These are phyloP conservation scores for Stenotaenia linearis DNA, from an alignment of 2,888 invertebrate species.

Conservation along the genomic window DNA sequence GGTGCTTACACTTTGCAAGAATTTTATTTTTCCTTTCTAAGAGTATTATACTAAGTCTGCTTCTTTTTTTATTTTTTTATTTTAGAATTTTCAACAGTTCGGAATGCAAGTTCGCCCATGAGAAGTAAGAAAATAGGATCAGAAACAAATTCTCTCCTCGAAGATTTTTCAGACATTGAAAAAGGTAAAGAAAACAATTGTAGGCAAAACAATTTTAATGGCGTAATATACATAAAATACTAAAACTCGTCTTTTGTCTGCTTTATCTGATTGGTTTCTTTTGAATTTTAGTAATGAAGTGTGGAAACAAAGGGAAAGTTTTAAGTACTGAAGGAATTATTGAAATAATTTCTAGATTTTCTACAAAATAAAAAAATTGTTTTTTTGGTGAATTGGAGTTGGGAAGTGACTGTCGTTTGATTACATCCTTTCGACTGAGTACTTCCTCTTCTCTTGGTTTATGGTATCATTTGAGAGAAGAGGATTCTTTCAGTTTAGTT, in stretches of 20 bases:
- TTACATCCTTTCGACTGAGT: not conserved
- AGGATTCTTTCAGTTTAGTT: not conserved
- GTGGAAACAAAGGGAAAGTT: no score
- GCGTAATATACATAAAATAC: not conserved
- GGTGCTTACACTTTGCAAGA: not conserved
- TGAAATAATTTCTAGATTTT: no score
- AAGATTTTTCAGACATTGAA: not conserved
- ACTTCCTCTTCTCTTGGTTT: not conserved
- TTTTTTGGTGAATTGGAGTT: no score
- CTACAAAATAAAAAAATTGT: no score
- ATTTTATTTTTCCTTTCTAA: not conserved
- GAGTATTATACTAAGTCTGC: not conserved
- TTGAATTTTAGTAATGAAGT: not conserved
- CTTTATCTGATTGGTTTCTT: not conserved
- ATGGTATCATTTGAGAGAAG: not conserved
- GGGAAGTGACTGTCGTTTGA: not conserved
- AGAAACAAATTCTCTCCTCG: not conserved
- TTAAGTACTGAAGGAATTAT: no score
- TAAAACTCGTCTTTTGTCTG: not conserved
- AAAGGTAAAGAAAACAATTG: not conserved
- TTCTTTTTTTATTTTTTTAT: not conserved
- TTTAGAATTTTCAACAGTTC: not conserved
- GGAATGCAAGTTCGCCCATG: not conserved
- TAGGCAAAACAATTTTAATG: not conserved
- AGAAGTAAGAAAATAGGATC: not conserved